A percentile compares a stretch with the other conserved stretches of the same genome.
phyloP scores from a whole-genome alignment of 2,797 vertebrate species.

The Megaceryle alcyon region DNA sequence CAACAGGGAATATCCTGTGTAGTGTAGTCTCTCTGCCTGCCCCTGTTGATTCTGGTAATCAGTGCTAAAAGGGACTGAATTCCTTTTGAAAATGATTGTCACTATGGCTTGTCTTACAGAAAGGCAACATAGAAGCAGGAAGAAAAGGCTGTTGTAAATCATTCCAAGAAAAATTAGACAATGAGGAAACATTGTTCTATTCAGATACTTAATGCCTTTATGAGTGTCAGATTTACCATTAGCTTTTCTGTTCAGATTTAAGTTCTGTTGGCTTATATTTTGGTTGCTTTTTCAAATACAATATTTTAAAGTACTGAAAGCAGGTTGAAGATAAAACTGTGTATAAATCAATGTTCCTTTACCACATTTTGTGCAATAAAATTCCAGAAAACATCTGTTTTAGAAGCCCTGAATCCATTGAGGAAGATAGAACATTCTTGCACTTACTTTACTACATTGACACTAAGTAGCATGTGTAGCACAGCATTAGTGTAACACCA shows the following conservation, averaged over 20 bases:
- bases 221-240: not conserved
- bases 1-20: not conserved
- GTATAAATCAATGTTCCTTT: not conserved
- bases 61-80: not conserved
- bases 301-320: not conserved
- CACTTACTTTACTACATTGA: not conserved
- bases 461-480: not conserved
- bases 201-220: not conserved
- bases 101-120: not conserved
- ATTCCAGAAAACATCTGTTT: not conserved
- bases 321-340: not conserved
- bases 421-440: not conserved
- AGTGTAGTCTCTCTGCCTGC: not conserved
- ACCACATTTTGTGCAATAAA: not conserved
- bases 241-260: not conserved
- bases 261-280: not conserved
- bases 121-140: not conserved
- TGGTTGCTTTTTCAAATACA: not conserved
- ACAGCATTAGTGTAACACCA: not conserved
- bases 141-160: not conserved
- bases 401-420: not conserved
- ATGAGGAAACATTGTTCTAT: not conserved
- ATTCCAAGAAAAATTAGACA: not conserved
- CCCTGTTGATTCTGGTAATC: not conserved
- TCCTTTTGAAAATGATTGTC: slow-evolving; percentile 10